Percentiles rank a stretch among this genome's conserved stretches.
These are phyloP conservation scores for Neomicropteryx cornuta DNA, from an alignment of 1,140 invertebrate species.

Conservation along the genomic window DNA sequence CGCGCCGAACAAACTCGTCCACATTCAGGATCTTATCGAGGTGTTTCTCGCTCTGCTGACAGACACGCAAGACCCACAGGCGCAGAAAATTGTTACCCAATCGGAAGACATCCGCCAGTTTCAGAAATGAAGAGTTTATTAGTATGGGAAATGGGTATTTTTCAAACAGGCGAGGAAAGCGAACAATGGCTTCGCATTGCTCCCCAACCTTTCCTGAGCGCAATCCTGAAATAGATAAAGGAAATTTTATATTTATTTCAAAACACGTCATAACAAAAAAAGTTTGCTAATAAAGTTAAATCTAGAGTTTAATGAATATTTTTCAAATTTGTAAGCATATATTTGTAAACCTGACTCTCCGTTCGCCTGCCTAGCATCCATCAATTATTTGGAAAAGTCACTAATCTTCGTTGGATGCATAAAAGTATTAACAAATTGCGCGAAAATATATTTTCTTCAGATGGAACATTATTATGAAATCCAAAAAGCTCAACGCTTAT, in stretches of 20 bases:
- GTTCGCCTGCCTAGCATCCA: too few relatives aligned
- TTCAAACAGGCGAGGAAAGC: slow-evolving; percentile 88
- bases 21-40: slow-evolving; percentile 94
- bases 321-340: too few relatives aligned
- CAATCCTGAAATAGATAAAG: slow-evolving; percentile 52
- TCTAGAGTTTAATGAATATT: too few relatives aligned
- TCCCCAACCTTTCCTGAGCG: slow-evolving; percentile 83
- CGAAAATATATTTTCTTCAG: too few relatives aligned
- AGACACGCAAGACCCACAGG: slow-evolving; percentile 87
- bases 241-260: slow-evolving; percentile 7
- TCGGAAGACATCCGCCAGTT: slow-evolving; percentile 90
- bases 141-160: slow-evolving; percentile 97
- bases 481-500: too few relatives aligned
- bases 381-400: too few relatives aligned
- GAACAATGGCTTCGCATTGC: slow-evolving; percentile 92
- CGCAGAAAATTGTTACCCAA: slow-evolving; percentile 87
- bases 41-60: slow-evolving; percentile 92
- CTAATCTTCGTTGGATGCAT: too few relatives aligned
- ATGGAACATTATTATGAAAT: too few relatives aligned
- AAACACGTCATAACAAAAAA: too few relatives aligned
- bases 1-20: slow-evolving; percentile 86
- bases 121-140: slow-evolving; percentile 92
- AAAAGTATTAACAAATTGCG: too few relatives aligned
- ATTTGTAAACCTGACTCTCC: too few relatives aligned
- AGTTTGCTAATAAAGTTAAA: too few relatives aligned